Evolutionary conservation across 2,797 vertebrate genomes (phyloP).

Genomic region (Chromobotia macracanthus): DNA sequence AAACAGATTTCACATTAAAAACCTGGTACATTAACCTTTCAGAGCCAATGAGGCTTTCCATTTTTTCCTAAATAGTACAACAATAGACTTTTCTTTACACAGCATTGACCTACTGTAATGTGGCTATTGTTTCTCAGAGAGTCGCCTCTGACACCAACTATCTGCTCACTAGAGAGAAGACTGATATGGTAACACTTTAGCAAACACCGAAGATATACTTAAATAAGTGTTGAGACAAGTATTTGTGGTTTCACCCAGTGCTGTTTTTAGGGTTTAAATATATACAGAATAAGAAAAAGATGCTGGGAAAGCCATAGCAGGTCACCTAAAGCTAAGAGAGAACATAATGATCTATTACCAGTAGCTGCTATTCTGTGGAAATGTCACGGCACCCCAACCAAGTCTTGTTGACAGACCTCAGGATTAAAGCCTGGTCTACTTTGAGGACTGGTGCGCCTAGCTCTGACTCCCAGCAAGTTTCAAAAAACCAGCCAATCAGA

Average conservation of each 20-base stretch:
- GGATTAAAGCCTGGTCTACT: neutral
- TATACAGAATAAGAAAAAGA: neutral
- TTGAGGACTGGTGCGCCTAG: neutral
- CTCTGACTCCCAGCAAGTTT: neutral
- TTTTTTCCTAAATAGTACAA: neutral
- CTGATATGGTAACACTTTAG: neutral
- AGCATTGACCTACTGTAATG: slow-evolving; percentile 2
- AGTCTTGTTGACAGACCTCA: neutral
- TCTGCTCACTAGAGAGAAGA: neutral
- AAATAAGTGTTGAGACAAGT: slow-evolving; percentile 16
- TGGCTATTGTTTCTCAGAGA: slow-evolving; percentile 2
- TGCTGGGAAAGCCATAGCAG: neutral
- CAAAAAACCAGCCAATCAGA: neutral
- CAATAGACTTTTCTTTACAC: neutral
- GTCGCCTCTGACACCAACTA: slow-evolving; percentile 9
- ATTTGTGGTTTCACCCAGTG: neutral
- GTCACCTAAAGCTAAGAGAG: slow-evolving; percentile 1
- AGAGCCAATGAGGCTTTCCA: neutral
- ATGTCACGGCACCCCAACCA: neutral
- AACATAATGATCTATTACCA: neutral
- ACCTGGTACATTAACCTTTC: neutral
- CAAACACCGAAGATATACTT: slow-evolving; percentile 13
- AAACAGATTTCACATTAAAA: neutral
- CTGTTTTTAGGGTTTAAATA: slow-evolving; percentile 17
- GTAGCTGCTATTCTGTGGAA: neutral